These are phyloP conservation scores for Antheraea assamensis DNA, from an alignment of 2,888 invertebrate species.

Conservation along the genomic window DNA sequence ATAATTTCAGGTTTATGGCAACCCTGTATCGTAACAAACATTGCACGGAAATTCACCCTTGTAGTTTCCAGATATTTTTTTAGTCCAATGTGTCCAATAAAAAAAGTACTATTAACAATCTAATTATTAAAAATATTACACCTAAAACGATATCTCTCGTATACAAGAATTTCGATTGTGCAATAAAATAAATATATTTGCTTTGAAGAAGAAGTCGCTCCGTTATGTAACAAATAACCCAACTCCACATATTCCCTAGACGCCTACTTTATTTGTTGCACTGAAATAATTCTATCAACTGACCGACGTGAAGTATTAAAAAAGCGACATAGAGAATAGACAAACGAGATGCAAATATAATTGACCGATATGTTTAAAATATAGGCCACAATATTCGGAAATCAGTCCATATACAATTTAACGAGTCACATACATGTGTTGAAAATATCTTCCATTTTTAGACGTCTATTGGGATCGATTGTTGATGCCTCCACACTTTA, in stretches of 20 bases:
- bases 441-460: neutral
- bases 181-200: neutral
- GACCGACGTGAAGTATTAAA: too few relatives aligned
- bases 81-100: neutral
- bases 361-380: too few relatives aligned
- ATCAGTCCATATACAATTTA: neutral
- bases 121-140: neutral
- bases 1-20: neutral
- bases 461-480: neutral
- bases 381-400: too few relatives aligned
- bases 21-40: slow-evolving; percentile 40
- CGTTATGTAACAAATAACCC: neutral
- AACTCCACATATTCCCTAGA: too few relatives aligned
- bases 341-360: too few relatives aligned
- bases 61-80: neutral
- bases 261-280: too few relatives aligned
- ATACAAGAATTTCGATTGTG: neutral
- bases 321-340: too few relatives aligned
- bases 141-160: neutral
- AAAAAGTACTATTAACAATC: neutral
- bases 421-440: neutral
- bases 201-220: neutral
- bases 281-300: too few relatives aligned
- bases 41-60: slow-evolving; percentile 63
- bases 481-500: too few relatives aligned